Base-by-base conservation (phyloP, 2,113 vertebrate genomes). In the Chaenogobius annularis region DNA sequence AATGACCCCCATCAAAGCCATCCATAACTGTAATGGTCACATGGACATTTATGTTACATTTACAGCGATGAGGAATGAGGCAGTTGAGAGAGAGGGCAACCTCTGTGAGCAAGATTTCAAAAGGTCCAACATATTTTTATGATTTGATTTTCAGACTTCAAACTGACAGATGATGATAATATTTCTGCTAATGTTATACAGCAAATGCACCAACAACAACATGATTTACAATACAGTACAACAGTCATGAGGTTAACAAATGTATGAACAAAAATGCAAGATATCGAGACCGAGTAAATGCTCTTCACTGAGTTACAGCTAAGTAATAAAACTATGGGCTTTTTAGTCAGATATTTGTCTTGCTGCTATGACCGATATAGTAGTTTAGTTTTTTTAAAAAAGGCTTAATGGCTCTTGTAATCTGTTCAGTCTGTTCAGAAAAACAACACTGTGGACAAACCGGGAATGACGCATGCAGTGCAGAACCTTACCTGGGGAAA, bases 11-110 rank as follows among this genome's bases (percentile, higher is more conserved):
- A 82, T 86, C 90, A 84, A 81, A 81, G 71, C 80, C 88, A 92
- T 93, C 91, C 91, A 93, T 93, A 93, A 93, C 86, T 76, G 52
- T 91, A 89, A 91, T 92, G 87, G 86, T 85, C 78, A 84, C 78
- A 69, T 58, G 78, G 91, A 90, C 87, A 74, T 90, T 91, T 84
- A 90, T 90, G 88, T 84, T 90, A 87, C 85, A 91, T 82, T 84
- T 88, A 87, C 75, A 46, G 76, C 72, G 66, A 88, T 87, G 88
- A 92, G 44, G 73, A 81, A 92, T 89, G 85, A 86, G 80, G 78
- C 81, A 48, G 81, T 82, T 75, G 76, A 81, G 73, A 80, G 40
- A 62, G 66, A 78, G 86, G 83, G 83, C 85, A 85, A 84, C 82
- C 82, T 88, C 81, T 78, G 73, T 78, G 83, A 74, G 70, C 75